These are phyloP conservation scores for Pithys albifrons DNA, from an alignment of 2,113 vertebrate species.

Conservation along the genomic window DNA sequence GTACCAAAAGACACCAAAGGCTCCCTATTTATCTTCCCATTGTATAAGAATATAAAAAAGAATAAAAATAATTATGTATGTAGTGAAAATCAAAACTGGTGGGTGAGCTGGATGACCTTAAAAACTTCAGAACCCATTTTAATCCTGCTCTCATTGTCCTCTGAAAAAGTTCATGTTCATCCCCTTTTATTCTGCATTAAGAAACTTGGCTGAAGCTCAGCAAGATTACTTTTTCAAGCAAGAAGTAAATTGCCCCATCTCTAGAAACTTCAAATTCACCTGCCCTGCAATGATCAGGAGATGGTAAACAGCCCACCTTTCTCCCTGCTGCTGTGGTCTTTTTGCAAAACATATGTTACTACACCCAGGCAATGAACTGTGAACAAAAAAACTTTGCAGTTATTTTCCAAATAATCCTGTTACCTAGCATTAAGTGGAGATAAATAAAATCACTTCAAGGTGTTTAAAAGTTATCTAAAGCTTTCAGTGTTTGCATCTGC, in stretches of 20 bases:
- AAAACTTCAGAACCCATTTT: slow-evolving; percentile 6
- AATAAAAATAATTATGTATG: background rate
- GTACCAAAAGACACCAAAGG: background rate
- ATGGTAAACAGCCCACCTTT: background rate
- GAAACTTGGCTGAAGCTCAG: background rate
- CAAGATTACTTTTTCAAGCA: background rate
- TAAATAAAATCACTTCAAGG: background rate
- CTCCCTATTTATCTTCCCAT: background rate
- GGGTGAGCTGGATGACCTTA: background rate
- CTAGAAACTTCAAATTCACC: background rate
- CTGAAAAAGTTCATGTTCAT: background rate
- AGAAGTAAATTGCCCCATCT: background rate
- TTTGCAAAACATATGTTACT: background rate
- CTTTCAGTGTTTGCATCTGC: background rate
- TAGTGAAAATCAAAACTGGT: background rate
- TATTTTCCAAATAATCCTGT: background rate
- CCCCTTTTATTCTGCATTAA: background rate
- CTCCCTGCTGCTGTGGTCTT: background rate
- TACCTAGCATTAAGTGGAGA: background rate
- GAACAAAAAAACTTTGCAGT: background rate
- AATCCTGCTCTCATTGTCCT: background rate
- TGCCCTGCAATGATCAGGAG: background rate
- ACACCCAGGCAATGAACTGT: background rate
- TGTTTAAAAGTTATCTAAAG: background rate
- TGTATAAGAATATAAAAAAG: background rate